phyloP scores from a whole-genome alignment of 2,113 vertebrate species.

The Brachyistius frenatus region DNA sequence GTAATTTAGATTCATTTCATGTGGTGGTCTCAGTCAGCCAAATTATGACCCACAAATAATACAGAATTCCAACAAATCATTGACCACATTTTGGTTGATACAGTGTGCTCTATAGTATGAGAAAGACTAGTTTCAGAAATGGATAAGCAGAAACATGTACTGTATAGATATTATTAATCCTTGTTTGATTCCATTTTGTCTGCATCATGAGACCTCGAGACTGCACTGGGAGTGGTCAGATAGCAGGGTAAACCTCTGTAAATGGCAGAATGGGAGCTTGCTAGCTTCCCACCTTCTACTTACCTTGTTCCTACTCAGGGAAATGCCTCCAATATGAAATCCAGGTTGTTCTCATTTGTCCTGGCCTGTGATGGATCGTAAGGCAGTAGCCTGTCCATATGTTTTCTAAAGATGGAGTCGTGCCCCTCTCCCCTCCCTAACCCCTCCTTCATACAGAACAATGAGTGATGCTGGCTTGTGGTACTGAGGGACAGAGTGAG shows the following conservation, averaged over 20 bases:
- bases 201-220: conserved; percentile 15
- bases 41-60: not conserved
- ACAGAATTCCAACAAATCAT: not conserved
- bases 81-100: not conserved
- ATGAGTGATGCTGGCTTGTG: conserved; percentile 71
- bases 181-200: conserved; percentile 13
- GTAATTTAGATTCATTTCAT: not conserved
- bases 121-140: not conserved
- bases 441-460: conserved; percentile 66
- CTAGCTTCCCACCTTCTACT: conserved; percentile 37
- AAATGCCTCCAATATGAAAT: conserved; percentile 68
- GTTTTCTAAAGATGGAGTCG: conserved; percentile 76
- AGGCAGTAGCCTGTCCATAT: conserved; percentile 74
- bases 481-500: conserved; percentile 62
- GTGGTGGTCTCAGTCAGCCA: not conserved
- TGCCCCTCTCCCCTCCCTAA: conserved; percentile 59
- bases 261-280: conserved; percentile 34
- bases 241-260: conserved; percentile 54
- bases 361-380: conserved; percentile 75
- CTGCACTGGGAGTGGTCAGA: conserved; percentile 11
- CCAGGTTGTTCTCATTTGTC: conserved; percentile 79
- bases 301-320: conserved; percentile 57
- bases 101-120: not conserved
- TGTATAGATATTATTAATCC: not conserved
- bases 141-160: not conserved